Base-by-base conservation (phyloP, 2,113 vertebrate species). In the Anguilla japonica region DNA sequence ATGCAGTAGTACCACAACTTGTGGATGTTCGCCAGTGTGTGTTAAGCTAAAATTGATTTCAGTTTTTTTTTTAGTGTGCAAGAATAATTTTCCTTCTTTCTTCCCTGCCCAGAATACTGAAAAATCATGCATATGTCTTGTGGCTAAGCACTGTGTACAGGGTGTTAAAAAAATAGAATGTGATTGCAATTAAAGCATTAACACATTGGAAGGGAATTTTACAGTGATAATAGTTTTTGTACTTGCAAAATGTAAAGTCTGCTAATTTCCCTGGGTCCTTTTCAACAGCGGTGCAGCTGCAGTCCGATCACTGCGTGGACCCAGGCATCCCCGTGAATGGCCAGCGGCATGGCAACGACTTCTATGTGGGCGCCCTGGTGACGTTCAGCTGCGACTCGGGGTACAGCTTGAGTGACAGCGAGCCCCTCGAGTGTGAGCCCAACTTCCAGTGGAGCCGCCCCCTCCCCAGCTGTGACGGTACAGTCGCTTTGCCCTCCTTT, bases 401-500 rank as follows among this genome's bases (percentile, higher is more conserved):
- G 8, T 99, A 99, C 92, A 98, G 98, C 0, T 92, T 99, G 39
- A 99, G 98, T 1, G 97, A 99, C 82, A 79, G 81, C 0, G 95
- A 97, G 87, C 96, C 97, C 39, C 93, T 99, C 83, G 98, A 99
- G 91, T 99, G 98, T 53, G 98, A 99, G 89, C 98, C 98, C 5
- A 99, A 99, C 94, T 99, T 99, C 90, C 98, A 99, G 93, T 99
- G 98, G 98, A 99, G 98, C 89, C 96, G 97, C 0, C 96, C 98
- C 0, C 97, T 99, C 87, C 98, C 98, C 84, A 98, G 97, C 95
- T 99, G 98, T 0, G 98, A 99, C 95, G 98, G 98, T 99, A 94
- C 84, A 89, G 43, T 87, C 86, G 87, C 71, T 75, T 29, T 34
- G 34, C 7, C 34, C 29, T 26, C 39, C 50, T 71, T 91, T 43